A percentile compares a stretch with the other conserved stretches of the same genome.
Conservation (phyloP, 2,888 invertebrate genomes). For the Aricia artaxerxes region DNA sequence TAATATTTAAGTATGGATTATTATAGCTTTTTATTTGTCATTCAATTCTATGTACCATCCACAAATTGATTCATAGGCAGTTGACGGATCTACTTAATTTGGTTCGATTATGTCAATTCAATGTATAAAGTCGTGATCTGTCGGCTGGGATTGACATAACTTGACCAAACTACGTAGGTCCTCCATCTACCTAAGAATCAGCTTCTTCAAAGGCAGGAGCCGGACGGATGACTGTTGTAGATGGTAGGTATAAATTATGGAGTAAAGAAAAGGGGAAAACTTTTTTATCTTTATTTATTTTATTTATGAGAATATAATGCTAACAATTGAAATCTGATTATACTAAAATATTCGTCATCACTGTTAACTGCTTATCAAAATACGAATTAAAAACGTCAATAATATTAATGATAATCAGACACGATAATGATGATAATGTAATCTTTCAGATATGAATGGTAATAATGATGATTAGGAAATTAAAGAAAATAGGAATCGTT, state of each 20-base stretch:
- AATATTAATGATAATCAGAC: neutral
- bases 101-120: no score
- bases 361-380: neutral
- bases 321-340: neutral
- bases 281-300: neutral
- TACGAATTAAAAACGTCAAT: neutral
- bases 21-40: no score
- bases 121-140: no score
- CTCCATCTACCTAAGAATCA: no score
- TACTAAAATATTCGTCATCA: neutral
- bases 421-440: constrained; percentile 21
- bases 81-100: no score
- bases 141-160: no score
- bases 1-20: no score
- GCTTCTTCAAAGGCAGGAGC: neutral
- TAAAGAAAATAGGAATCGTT: constrained; percentile 19
- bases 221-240: neutral
- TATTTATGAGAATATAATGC: neutral
- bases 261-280: neutral
- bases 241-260: neutral
- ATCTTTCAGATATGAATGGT: constrained; percentile 24
- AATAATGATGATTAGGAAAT: constrained; percentile 25
- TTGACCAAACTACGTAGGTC: no score
- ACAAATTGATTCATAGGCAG: no score
- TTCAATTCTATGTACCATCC: no score